Base-by-base conservation (phyloP, 2,888 invertebrate genomes). In the Fissipunctia ypsillon region DNA sequence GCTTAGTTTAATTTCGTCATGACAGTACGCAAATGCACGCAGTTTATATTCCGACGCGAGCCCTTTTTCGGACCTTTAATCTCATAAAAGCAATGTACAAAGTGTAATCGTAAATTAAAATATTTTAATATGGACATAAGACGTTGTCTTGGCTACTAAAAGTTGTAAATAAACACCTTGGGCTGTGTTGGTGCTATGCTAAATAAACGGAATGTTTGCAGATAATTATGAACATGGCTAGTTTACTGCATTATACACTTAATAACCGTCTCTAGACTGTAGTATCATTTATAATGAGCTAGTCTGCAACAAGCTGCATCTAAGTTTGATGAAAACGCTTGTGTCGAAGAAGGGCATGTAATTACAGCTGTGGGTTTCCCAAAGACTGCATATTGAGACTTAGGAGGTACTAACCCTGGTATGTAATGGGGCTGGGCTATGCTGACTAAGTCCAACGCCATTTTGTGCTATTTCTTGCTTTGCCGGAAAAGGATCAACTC, bases 341-440 rank as follows among this genome's bases (percentile, higher is more conserved):
- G 35, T 14, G 22, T 16, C 38, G 28, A 38, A 43, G n/a, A 75
- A 45, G 54, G 60, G 22, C 41, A 31, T n/a, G 1, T 31, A 64
- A 59, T 65, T 41, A 43, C 4, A 31, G 16, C 14, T 59, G 9
- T 45, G 31, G 28, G 28, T 41, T 60, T 48, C 52, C 48, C 56
- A 56, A 70, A 75, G 31, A 65, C 65, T 35, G 10, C 9, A 35
- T 60, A 28, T 3, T 1, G n/a, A 54, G 4, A 91, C 2, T 35
- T 6, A 35, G 38, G 38, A 38, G 1, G 38, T 38, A 38, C 95
- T 94, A 95, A 98, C 98, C 98, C 98, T 64, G 98, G 98, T 80
- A 98, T 97, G 79, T 97, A 97, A 93, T 98, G 98, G 0, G 98
- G 98, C 88, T 98, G 97, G 48, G 97, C 97, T 45, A 97, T 97